Evolutionary conservation across 2,888 invertebrate species (phyloP), one percentile per base, ranked within the genome.

Genomic region (Eilema depressum): DNA sequence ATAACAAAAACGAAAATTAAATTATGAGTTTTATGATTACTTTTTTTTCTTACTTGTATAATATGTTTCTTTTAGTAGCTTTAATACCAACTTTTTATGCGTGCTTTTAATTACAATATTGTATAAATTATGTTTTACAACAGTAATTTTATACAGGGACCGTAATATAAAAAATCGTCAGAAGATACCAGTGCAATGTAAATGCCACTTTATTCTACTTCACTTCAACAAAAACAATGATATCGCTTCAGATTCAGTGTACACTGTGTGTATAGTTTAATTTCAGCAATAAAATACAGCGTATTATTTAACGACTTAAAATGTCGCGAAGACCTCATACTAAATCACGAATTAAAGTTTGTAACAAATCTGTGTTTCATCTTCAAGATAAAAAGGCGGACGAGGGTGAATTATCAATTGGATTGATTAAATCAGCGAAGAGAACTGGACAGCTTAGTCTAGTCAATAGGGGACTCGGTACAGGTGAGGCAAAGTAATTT

Each of bases 361-460:
- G 88, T 85, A 94, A 92, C 85, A 93, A 92, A 87, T 86, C 95
- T 82, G 87, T 98, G 66, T 98, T 98, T 92, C 97, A 97, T 87
- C 95, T 96, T 86, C 97, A 97, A 94, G 97, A 96, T 78, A 96
- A 96, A 92, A 96, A 96, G 75, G 97, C 97, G 78, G 97, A 97
- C 85, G 96, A 97, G 75, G 95, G 94, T 71, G 96, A 97, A 87
- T 89, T 98, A 75, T 96, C 98, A 41, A 95, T 96, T 70, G 96
- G 96, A 66, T 91, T 98, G 83, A 96, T 99, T 70, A 97, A 98
- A 92, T 96, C 97, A 78, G 98, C 98, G 5, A 96, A 98, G 84
- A 97, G 97, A 86, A 97, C 97, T 76, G 98, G 99, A 26, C 96
- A 97, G 80, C 93, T 99, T 60, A 98, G 97, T 95, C 96, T 99